A percentile compares a stretch with the other conserved stretches of the same genome.
Evolutionary conservation across 2,113 vertebrate species (phyloP).

Genomic region (Sylvicapra grimmia): DNA sequence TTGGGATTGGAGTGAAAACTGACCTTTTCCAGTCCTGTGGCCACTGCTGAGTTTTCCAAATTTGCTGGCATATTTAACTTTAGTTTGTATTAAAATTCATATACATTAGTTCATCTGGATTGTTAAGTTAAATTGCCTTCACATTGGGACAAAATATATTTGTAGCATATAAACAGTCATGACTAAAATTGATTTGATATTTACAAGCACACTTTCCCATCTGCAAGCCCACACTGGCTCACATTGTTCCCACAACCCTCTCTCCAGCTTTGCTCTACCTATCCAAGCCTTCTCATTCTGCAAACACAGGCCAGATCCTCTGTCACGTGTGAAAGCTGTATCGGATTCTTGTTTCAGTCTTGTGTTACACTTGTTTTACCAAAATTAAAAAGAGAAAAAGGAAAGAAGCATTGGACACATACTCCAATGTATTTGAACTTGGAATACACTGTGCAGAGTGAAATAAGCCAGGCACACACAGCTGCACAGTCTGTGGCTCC

Average conservation of each 20-base stretch:
- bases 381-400: not conserved
- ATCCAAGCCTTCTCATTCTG: not conserved
- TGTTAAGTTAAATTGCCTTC: not conserved
- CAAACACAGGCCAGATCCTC: not conserved
- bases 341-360: not conserved
- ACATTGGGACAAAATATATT: not conserved
- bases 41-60: too few species aligned
- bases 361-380: not conserved
- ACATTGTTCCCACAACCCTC: not conserved
- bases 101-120: not conserved
- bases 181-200: not conserved
- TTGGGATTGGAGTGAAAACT: too few species aligned
- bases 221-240: not conserved
- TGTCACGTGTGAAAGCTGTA: not conserved
- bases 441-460: not conserved
- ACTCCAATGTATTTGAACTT: not conserved
- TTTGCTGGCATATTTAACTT: not conserved
- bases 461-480: not conserved
- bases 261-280: not conserved
- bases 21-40: too few species aligned
- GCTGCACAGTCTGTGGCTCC: too few species aligned
- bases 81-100: not conserved
- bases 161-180: not conserved
- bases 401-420: not conserved
- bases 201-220: not conserved